Evolutionary conservation across 2,797 vertebrate genomes (phyloP).

Genomic region (Sebastes ruberrimus): DNA sequence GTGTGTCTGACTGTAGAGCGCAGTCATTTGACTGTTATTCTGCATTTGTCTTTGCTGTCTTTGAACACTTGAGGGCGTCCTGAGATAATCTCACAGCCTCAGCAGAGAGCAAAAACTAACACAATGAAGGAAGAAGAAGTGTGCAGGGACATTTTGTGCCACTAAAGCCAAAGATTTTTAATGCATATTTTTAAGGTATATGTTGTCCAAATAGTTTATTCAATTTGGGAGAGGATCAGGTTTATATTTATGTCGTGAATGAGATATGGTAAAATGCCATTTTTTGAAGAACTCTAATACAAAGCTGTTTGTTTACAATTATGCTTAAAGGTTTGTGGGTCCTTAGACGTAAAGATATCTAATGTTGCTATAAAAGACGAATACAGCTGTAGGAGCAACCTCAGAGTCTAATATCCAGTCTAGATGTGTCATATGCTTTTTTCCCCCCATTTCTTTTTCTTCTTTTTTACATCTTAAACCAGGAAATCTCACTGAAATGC

Average conservation of each 20-base stretch:
- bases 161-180: slow-evolving; percentile 66
- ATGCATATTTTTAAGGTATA: slow-evolving; percentile 20
- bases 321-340: slow-evolving; percentile 1
- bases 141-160: slow-evolving; percentile 37
- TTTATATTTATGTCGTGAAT: slow-evolving; percentile 40
- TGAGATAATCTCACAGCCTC: neutral
- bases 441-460: neutral
- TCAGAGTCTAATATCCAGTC: neutral
- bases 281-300: slow-evolving; percentile 11
- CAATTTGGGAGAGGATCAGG: slow-evolving; percentile 7
- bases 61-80: slow-evolving; percentile 58
- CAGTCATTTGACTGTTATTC: neutral
- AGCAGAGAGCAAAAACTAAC: neutral
- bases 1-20: neutral
- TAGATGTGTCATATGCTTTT: neutral
- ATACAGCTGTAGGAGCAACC: neutral
- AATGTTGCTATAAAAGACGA: neutral
- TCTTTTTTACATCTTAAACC: neutral
- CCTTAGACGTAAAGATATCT: neutral
- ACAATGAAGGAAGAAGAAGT: slow-evolving; percentile 37
- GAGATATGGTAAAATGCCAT: slow-evolving; percentile 8
- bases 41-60: slow-evolving; percentile 1
- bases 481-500: neutral
- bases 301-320: slow-evolving; percentile 18
- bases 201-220: neutral